phyloP scores from a whole-genome alignment of 2,113 vertebrate genomes.

The Microcebus jonahi region DNA sequence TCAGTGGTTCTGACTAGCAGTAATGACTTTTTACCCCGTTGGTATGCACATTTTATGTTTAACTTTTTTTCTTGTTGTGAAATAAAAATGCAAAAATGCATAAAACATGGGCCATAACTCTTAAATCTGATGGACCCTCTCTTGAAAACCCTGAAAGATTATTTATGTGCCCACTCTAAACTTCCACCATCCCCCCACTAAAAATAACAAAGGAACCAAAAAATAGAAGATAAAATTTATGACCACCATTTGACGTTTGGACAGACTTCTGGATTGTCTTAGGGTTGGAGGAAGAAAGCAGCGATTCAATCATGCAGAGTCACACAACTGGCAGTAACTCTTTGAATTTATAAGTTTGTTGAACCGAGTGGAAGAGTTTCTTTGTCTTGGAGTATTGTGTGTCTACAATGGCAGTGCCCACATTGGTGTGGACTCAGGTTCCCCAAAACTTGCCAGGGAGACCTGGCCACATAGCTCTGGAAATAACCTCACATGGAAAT shows the following conservation, averaged over 20 bases:
- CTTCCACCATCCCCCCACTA: not conserved
- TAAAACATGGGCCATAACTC: not conserved
- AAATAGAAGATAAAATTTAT: not conserved
- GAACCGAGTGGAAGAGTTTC: not conserved
- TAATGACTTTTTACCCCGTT: not conserved
- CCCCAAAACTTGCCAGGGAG: not conserved
- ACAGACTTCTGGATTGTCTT: not conserved
- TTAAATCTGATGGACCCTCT: not conserved
- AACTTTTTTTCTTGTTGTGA: not conserved
- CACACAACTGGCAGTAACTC: not conserved
- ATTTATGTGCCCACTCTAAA: not conserved
- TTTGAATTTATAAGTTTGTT: slow-evolving; percentile 11
- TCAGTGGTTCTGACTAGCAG: not conserved
- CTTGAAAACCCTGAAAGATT: not conserved
- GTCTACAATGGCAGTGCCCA: not conserved
- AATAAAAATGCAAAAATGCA: not conserved
- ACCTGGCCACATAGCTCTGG: not conserved
- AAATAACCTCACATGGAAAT: not conserved
- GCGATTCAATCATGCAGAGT: not conserved
- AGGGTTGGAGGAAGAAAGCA: not conserved
- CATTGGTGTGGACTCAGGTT: not conserved
- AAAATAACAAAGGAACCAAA: slow-evolving; percentile 26
- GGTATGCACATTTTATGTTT: not conserved
- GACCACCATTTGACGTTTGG: not conserved
- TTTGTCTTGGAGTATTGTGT: not conserved